Base-by-base conservation (phyloP, 2,113 vertebrate genomes). In the Bubo blakistoni region DNA sequence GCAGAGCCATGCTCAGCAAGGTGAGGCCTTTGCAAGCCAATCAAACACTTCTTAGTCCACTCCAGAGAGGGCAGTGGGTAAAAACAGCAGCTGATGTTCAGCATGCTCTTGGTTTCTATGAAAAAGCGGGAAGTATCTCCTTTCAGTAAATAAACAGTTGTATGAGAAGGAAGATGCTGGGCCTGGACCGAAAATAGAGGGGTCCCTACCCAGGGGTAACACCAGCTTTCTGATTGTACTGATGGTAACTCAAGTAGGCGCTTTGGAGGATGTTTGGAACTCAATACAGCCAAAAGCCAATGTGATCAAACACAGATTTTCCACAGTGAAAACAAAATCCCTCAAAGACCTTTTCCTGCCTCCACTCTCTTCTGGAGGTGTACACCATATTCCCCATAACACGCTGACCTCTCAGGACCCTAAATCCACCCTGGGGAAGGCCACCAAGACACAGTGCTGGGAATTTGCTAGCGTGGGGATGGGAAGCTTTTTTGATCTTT, bases 381-480 rank as follows among this genome's bases (percentile, higher is more conserved):
- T 47, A 30, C 29, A 11, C 10, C 2, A 0, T 63, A 36, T 67
- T 88, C 46, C 16, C 4, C 0, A 0, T 16, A 42, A 13, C 13
- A 44, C n/a, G 18, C 46, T 20, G 10, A 27, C 5, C 29, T 10
- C 59, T 77, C 8, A 8, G 36, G 26, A 16, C 20, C 46, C 13
- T 22, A 19, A 55, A 40, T 32, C 25, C 9, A 6, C 9, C 14
- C 13, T 0, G 0, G 52, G 17, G 25, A 58, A 81, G 26, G 5
- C 7, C 58, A 29, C 42, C 0, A 1, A 62, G 36, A 10, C 10
- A 8, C n/a, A 5, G 10, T 27, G 42, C 52, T 42, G 61, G 42
- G 42, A 58, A 18, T 51, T 44, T 49, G 25, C n/a, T 65, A 46
- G 38, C 10, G 10, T 38, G 8, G 21, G 47, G 3, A 4, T 21